These are phyloP conservation scores for Cottoperca gobio DNA, from an alignment of 2,797 vertebrate species.

Conservation along the genomic window DNA sequence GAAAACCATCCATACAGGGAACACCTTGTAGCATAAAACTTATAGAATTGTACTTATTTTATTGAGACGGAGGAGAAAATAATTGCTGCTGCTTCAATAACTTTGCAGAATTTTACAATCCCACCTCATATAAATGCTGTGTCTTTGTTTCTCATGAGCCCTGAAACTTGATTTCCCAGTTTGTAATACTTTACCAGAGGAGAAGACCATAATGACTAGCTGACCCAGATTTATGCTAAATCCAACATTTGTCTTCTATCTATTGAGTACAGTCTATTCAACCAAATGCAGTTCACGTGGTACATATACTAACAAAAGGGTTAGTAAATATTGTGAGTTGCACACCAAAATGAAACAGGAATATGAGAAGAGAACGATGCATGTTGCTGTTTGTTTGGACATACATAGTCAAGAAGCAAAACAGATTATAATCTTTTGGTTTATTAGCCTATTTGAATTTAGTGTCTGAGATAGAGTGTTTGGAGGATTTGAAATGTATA, in stretches of 20 bases:
- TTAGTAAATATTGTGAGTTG: background rate
- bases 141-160: background rate
- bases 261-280: background rate
- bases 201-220: background rate
- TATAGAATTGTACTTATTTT: no score
- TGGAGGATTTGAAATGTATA: background rate
- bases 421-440: background rate
- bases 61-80: background rate
- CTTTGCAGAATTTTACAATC: background rate
- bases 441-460: conserved; percentile 1
- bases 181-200: background rate
- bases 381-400: no score
- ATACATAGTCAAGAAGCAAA: background rate
- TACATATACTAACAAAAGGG: background rate
- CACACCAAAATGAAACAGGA: background rate
- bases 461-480: background rate
- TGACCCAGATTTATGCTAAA: background rate
- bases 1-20: background rate
- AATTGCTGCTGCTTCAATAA: background rate
- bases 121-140: conserved; percentile 1
- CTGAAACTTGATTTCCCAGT: background rate
- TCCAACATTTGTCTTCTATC: background rate
- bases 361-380: background rate
- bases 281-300: background rate
- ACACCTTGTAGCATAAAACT: conserved; percentile 3